Base-by-base conservation (phyloP, 2,113 vertebrate species). In the Mola mola region DNA sequence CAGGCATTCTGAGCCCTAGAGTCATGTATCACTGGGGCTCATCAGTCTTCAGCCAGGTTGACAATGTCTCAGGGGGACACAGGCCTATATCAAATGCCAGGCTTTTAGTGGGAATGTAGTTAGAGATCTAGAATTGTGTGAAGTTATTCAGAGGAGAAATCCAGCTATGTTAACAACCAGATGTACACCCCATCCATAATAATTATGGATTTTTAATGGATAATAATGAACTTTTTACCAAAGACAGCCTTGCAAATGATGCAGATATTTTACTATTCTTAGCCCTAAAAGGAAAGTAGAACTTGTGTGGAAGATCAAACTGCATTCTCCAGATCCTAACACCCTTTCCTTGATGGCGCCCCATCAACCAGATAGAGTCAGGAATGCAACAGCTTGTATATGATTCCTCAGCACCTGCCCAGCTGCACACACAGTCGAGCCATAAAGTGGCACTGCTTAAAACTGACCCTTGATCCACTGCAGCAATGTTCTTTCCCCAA, bases 1-100 rank as follows among this genome's bases (percentile, higher is more conserved):
- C 79, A 64, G 46, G 67, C 51, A 75, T 79, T 83, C 81, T 80
- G 67, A 78, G 72, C 48, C 46, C 6, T 47, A 69, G 61, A 70
- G 75, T 29, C 50, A 68, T 73, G 59, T 38, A 72, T 66, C 43
- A 37, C 19, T 57, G 51, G 12, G 37, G 34, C 57, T 77, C 74
- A 86, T 87, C 82, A 78, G 53, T 77, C 57, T 57, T 64, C 40
- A 34, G 55, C 63, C 66, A 67, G 56, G 51, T 15, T 71, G 31
- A 15, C 37, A 57, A 49, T 71, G 67, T 81, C 52, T 78, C 51
- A 50, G 75, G 50, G 21, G 38, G 55, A 46, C 34, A 72, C 22
- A 33, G 31, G 37, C 55, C 60, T 51, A 24, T 60, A 66, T 70
- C 62, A 36, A 68, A 68, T 52, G 50, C 33, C 33, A 28, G n/a